Percentiles rank a stretch among this genome's conserved stretches.
phyloP scores from a whole-genome alignment of 2,888 invertebrate species.

The Dysmachus trigonus region DNA sequence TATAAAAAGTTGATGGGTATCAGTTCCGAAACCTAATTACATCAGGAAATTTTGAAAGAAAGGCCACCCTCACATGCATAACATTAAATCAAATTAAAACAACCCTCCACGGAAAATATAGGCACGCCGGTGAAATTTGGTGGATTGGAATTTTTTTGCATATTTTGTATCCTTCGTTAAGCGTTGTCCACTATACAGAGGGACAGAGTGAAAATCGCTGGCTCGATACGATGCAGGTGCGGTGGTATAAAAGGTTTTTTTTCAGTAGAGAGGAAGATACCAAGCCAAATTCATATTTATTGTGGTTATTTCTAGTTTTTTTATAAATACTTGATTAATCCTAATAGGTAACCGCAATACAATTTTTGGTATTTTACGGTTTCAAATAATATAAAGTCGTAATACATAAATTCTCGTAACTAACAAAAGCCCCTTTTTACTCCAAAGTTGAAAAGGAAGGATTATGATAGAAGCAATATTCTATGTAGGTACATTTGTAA shows the following conservation, averaged over 20 bases:
- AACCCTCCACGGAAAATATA: neutral
- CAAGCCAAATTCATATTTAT: neutral
- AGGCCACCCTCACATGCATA: neutral
- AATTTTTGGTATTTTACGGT: neutral
- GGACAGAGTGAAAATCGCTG: neutral
- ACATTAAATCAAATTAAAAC: constrained; percentile 1
- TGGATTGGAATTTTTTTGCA: neutral
- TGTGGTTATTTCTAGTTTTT: neutral
- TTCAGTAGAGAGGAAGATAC: neutral
- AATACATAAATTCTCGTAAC: too few species aligned
- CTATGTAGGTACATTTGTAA: too few species aligned
- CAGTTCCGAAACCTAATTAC: constrained; percentile 46
- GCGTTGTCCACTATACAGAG: neutral
- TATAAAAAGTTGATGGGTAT: constrained; percentile 42
- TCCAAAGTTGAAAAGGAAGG: too few species aligned
- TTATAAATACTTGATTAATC: neutral
- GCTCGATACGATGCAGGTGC: neutral
- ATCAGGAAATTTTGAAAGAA: neutral
- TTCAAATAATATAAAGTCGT: neutral
- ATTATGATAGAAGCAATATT: too few species aligned
- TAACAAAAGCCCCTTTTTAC: too few species aligned
- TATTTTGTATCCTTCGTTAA: neutral
- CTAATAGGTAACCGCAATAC: neutral
- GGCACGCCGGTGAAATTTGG: neutral
- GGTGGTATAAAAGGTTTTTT: neutral